Conservation (phyloP, 2,113 vertebrate genomes). For the Larimichthys polyactis region DNA sequence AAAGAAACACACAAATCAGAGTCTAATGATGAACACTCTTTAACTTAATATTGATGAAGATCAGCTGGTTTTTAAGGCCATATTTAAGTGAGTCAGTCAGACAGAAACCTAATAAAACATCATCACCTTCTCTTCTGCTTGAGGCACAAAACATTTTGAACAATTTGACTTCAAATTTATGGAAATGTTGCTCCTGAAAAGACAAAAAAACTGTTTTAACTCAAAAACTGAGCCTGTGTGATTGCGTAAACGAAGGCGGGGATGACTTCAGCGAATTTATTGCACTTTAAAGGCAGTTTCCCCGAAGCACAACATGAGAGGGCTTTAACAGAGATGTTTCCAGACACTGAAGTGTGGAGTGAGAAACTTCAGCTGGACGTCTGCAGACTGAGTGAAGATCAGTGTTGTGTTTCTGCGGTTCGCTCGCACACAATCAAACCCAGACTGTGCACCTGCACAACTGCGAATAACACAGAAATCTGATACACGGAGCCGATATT, state of each 20-base stretch:
- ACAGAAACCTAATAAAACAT: not conserved
- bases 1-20: not conserved
- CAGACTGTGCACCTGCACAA: conserved; percentile 51
- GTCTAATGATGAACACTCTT: accelerated
- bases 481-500: not conserved
- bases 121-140: not conserved
- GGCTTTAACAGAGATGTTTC: not conserved
- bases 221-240: not conserved
- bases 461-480: conserved; percentile 20
- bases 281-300: not conserved
- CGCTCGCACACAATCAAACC: conserved; percentile 17
- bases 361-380: not conserved
- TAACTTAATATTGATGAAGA: not conserved
- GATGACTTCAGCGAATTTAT: not conserved
- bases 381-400: not conserved
- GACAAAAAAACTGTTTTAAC: not conserved
- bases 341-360: not conserved
- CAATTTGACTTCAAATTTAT: not conserved
- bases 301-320: not conserved
- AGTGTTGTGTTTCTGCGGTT: conserved; percentile 16
- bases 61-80: not conserved
- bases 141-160: not conserved
- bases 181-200: not conserved
- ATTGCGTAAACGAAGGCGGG: not conserved
- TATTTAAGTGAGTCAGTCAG: not conserved